Evolutionary conservation across 2,797 vertebrate genomes (phyloP), one percentile per base, ranked within the genome.

Genomic region (Tympanoctomys barrerae): DNA sequence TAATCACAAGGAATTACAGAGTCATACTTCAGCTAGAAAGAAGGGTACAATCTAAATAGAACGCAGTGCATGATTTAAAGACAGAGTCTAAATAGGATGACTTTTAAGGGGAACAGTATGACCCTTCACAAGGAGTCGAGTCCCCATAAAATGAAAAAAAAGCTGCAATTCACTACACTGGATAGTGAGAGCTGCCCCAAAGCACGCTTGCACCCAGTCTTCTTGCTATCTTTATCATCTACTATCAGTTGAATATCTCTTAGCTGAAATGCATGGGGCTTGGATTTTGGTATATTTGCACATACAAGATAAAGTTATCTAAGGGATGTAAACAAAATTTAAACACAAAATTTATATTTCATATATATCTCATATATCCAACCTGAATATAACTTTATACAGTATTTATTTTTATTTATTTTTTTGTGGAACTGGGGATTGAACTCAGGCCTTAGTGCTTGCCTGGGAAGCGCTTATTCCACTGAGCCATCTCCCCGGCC

Each of bases 21-120:
- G 49, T 36, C 66, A 10, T 24, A 64, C 62, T 39, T 59, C 7
- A 87, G 21, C 33, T 54, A 42, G 33, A 71, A 39, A 87, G 46
- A 68, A 2, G n/a, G 26, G 16, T 83, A 62, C 11, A 83, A 66
- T 88, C 68, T 46, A 92, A 90, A 94, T 5, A 94, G 64, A 92
- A 77, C 31, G 54, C 31, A 91, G 4, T 39, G 46, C 9, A 9
- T 77, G 57, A 90, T 64, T 64, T 81, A 89, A 86, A 97, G 78
- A 66, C 28, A 68, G 52, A 31, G 26, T 78, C 85, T 90, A 31
- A 91, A 64, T 26, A 49, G 39, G 31, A 39, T 68, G 42, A 66
- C 71, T 88, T 93, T 21, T 66, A 33, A 10, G 22, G 18, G 14
- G 5, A 26, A 89, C 42, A 66, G 4, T 57, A 31, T 77, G 31